phyloP scores from a whole-genome alignment of 2,888 invertebrate species.

The Drosophila antonietae region DNA sequence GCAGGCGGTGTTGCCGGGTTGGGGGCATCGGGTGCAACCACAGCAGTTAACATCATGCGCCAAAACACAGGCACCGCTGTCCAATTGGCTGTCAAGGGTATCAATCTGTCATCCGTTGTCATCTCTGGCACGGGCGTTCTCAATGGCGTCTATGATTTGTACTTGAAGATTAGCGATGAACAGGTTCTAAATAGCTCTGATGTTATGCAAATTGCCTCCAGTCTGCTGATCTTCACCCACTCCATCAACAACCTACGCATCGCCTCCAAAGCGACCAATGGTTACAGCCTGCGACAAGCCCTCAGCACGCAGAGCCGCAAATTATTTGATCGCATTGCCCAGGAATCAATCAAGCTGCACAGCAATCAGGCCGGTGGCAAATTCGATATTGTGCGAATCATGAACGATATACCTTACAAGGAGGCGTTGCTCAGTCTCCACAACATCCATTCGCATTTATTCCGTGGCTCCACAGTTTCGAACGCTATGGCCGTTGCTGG shows the following conservation, averaged over 20 bases:
- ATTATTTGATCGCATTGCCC: conserved; percentile 42
- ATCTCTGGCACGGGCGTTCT: conserved; percentile 73
- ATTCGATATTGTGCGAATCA: conserved; percentile 77
- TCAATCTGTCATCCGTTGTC: conserved; percentile 72
- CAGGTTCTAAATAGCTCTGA: conserved; percentile 62
- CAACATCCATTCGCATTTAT: conserved; percentile 51
- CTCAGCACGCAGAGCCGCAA: conserved; percentile 68
- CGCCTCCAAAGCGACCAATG: conserved; percentile 61
- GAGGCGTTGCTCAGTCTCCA: conserved; percentile 49
- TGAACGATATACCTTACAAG: conserved; percentile 80
- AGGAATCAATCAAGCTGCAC: conserved; percentile 53
- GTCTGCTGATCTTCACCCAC: conserved; percentile 77
- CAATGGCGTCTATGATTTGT: conserved; percentile 71
- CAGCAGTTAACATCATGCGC: conserved; percentile 25
- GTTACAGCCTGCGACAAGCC: conserved; percentile 62
- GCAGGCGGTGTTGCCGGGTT: conserved; percentile 69
- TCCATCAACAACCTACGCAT: conserved; percentile 78
- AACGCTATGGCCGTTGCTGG: conserved; percentile 31
- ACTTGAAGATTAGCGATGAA: conserved; percentile 70
- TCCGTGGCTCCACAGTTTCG: conserved; percentile 22
- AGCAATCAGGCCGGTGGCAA: conserved; percentile 4
- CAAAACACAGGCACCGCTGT: conserved; percentile 54
- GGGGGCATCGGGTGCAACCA: conserved; percentile 71
- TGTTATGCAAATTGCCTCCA: conserved; percentile 73
- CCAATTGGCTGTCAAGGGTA: conserved; percentile 62